phyloP scores from a whole-genome alignment of 2,888 invertebrate species.

The Papilio demoleus region DNA sequence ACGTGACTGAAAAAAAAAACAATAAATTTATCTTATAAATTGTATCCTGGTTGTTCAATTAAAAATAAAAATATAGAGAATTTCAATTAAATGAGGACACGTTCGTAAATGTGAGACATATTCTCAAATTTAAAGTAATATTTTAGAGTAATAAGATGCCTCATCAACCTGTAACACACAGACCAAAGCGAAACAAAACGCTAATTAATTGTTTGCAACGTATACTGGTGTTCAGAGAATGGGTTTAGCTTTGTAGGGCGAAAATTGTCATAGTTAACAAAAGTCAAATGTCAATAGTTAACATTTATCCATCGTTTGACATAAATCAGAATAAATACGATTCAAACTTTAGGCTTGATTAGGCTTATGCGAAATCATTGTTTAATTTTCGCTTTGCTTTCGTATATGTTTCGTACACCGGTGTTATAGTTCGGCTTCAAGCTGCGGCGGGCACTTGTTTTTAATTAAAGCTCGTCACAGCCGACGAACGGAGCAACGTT shows the following conservation, averaged over 20 bases:
- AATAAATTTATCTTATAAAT: not conserved
- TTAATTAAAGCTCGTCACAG: slow-evolving; percentile 31
- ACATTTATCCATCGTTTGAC: too few species aligned
- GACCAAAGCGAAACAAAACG: not conserved
- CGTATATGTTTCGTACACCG: not conserved
- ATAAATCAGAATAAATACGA: not conserved
- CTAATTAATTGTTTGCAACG: too few species aligned
- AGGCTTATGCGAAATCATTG: not conserved
- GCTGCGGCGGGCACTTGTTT: slow-evolving; percentile 19
- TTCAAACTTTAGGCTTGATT: not conserved
- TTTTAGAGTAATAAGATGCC: not conserved
- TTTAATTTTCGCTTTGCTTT: not conserved
- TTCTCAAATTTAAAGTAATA: too few species aligned
- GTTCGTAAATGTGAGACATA: too few species aligned
- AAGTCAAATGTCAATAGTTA: too few species aligned
- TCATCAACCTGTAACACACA: not conserved
- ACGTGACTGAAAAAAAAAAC: not conserved
- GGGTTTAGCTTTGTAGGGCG: too few species aligned
- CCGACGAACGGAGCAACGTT: slow-evolving; percentile 11
- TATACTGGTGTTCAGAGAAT: too few species aligned
- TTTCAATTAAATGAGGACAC: not conserved
- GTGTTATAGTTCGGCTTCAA: not conserved
- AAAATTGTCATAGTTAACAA: too few species aligned
- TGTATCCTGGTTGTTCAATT: not conserved
- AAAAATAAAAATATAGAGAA: not conserved